phyloP scores from a whole-genome alignment of 2,797 vertebrate genomes.

The Argentina silus region DNA sequence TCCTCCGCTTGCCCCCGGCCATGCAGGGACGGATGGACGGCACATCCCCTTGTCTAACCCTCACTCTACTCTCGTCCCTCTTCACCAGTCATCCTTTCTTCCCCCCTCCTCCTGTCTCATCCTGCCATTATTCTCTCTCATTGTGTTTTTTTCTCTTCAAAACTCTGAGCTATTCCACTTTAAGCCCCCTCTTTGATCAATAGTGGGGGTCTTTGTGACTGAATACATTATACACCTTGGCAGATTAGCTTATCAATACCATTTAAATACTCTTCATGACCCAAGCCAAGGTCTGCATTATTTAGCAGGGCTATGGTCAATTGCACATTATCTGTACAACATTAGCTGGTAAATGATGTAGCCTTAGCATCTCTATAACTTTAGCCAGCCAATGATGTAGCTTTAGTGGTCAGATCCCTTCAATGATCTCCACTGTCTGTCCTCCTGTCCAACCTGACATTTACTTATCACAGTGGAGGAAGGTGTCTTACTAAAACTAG shows the following conservation, averaged over 20 bases:
- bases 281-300: constrained; percentile 89
- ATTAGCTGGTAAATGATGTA: constrained; percentile 82
- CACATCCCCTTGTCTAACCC: constrained; percentile 61
- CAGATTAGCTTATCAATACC: constrained; percentile 92
- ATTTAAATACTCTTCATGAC: constrained; percentile 94
- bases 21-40: constrained; percentile 64
- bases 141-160: constrained; percentile 33
- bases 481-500: not conserved
- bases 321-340: constrained; percentile 88
- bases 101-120: constrained; percentile 25
- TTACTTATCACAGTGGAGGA: not conserved
- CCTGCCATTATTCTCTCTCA: constrained; percentile 2
- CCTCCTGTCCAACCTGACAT: not conserved
- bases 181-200: constrained; percentile 73
- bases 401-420: not conserved
- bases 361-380: constrained; percentile 54
- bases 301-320: constrained; percentile 89
- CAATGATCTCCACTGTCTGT: not conserved
- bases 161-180: constrained; percentile 57
- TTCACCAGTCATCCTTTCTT: constrained; percentile 29
- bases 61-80: constrained; percentile 41
- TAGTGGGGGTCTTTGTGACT: constrained; percentile 80
- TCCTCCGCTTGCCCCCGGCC: constrained; percentile 66
- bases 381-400: constrained; percentile 22
- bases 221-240: constrained; percentile 83